Conservation (phyloP, 2,797 vertebrate species). For the Allobates femoralis region DNA sequence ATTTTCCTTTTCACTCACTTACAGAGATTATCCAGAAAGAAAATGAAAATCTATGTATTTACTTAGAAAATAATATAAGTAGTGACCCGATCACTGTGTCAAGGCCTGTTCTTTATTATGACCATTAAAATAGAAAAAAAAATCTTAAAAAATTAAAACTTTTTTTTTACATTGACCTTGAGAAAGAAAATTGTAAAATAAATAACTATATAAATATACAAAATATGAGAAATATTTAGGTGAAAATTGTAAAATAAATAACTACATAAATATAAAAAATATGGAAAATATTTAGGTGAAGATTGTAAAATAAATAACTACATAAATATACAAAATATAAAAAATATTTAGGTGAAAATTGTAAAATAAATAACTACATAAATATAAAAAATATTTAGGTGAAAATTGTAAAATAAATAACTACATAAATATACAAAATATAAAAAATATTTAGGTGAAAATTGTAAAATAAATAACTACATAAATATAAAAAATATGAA, state of each 20-base stretch:
- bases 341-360: too few species aligned
- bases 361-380: too few species aligned
- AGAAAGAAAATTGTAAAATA: not conserved
- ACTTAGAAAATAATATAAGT: constrained; percentile 28
- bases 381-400: too few species aligned
- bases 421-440: too few species aligned
- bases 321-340: too few species aligned
- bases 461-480: not conserved
- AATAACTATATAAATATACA: not conserved
- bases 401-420: too few species aligned
- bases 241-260: too few species aligned
- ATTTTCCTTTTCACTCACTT: constrained; percentile 67
- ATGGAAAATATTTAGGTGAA: too few species aligned
- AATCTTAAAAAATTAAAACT: not conserved
- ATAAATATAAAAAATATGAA: too few species aligned
- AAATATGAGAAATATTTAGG: not conserved
- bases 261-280: too few species aligned
- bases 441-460: too few species aligned
- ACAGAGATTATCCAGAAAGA: constrained; percentile 53
- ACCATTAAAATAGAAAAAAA: not conserved
- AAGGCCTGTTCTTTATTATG: constrained; percentile 16
- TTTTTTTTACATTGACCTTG: not conserved
- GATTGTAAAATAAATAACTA: too few species aligned
- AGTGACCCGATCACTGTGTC: constrained; percentile 7
- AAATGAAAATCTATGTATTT: constrained; percentile 46